Conservation (phyloP, 1,140 invertebrate species). For the Euwallacea similis region DNA sequence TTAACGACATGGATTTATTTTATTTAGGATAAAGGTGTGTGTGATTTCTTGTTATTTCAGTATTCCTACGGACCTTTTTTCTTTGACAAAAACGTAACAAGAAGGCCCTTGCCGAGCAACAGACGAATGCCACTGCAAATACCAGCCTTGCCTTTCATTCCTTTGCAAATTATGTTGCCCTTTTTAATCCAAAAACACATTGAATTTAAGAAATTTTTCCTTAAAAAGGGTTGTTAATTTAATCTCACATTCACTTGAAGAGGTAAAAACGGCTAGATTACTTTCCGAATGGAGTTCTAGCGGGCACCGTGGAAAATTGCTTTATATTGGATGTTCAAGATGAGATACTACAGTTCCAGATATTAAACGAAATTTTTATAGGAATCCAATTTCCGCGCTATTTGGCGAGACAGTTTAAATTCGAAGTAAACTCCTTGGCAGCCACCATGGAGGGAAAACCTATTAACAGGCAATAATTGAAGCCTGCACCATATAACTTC, state of each 20-base stretch:
- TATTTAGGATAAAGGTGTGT: neutral
- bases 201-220: neutral
- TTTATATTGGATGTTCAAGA: slow-evolving; percentile 3
- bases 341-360: neutral
- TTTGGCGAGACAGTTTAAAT: neutral
- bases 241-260: neutral
- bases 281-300: neutral
- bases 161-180: neutral
- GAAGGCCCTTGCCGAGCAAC: neutral
- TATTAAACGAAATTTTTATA: neutral
- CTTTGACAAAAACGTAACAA: neutral
- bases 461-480: neutral
- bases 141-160: too few relatives aligned
- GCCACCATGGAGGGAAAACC: neutral
- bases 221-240: neutral
- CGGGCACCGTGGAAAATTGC: neutral
- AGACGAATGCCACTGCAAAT: too few relatives aligned
- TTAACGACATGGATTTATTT: too few relatives aligned
- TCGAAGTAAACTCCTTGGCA: neutral
- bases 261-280: neutral
- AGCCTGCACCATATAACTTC: neutral
- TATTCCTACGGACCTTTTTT: neutral
- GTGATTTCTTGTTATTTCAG: neutral
- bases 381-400: neutral
- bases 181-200: neutral